phyloP scores from a whole-genome alignment of 2,888 invertebrate genomes.

The Erpobdella octoculata region DNA sequence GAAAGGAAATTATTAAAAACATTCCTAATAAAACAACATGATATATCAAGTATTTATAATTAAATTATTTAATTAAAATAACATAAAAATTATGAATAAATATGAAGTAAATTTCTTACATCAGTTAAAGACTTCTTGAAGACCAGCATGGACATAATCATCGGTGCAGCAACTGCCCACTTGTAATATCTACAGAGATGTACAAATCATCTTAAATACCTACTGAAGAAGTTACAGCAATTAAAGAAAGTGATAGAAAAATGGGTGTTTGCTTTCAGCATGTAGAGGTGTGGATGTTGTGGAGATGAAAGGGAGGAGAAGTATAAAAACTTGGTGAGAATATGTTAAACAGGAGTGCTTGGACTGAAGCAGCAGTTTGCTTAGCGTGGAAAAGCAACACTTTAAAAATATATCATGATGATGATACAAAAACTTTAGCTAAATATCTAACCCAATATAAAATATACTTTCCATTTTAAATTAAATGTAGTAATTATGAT shows the following conservation, averaged over 20 bases:
- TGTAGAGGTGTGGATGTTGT: background rate
- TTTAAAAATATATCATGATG: no score
- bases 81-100: background rate
- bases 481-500: no score
- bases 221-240: background rate
- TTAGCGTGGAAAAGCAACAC: no score
- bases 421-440: no score
- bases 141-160: constrained; percentile 75
- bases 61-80: background rate
- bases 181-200: constrained; percentile 60
- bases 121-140: constrained; percentile 75
- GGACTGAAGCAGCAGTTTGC: no score
- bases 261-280: background rate
- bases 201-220: background rate
- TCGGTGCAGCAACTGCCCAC: constrained; percentile 82
- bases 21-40: background rate
- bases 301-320: no score
- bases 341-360: background rate
- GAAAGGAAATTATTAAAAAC: background rate
- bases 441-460: no score
- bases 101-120: constrained; percentile 40
- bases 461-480: no score
- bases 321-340: background rate
- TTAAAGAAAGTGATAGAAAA: background rate
- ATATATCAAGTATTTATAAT: background rate